These are phyloP conservation scores for Nasonia longicornis DNA, from an alignment of 1,140 invertebrate species.

Conservation along the genomic window DNA sequence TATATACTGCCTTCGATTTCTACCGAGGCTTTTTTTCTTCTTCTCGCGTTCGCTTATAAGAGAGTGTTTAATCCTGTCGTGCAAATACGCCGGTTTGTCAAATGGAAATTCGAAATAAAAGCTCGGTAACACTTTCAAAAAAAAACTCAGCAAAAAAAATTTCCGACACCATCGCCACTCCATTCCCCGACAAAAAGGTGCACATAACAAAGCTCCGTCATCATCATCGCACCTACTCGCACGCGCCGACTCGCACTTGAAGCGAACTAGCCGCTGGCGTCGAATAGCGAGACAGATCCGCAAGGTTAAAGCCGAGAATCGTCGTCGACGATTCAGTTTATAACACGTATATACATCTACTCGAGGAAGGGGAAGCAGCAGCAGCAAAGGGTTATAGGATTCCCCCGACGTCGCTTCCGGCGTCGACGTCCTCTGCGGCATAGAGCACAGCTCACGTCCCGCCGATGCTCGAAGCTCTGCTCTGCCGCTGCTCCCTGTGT, in stretches of 20 bases:
- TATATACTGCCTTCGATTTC: neutral
- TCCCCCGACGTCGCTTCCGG: slow-evolving; percentile 56
- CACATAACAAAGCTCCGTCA: too few species aligned
- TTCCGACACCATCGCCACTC: too few species aligned
- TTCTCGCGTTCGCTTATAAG: neutral
- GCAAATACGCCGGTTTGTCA: too few species aligned
- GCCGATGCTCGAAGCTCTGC: neutral
- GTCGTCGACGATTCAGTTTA: neutral
- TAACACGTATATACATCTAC: neutral
- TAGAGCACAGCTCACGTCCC: neutral
- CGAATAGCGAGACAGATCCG: neutral
- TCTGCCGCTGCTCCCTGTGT: slow-evolving; percentile 53
- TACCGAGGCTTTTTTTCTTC: neutral
- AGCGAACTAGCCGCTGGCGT: neutral
- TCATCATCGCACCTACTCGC: too few species aligned
- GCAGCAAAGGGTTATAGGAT: slow-evolving; percentile 38
- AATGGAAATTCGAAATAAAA: too few species aligned
- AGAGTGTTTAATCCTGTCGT: too few species aligned
- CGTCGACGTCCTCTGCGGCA: slow-evolving; percentile 29
- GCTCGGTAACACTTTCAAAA: too few species aligned
- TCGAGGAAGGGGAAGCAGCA: neutral
- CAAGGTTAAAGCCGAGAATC: slow-evolving; percentile 10
- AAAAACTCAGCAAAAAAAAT: too few species aligned
- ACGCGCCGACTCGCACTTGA: too few species aligned
- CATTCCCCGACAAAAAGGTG: too few species aligned